phyloP scores from a whole-genome alignment of 2,113 vertebrate genomes.

The Nerophis ophidion region DNA sequence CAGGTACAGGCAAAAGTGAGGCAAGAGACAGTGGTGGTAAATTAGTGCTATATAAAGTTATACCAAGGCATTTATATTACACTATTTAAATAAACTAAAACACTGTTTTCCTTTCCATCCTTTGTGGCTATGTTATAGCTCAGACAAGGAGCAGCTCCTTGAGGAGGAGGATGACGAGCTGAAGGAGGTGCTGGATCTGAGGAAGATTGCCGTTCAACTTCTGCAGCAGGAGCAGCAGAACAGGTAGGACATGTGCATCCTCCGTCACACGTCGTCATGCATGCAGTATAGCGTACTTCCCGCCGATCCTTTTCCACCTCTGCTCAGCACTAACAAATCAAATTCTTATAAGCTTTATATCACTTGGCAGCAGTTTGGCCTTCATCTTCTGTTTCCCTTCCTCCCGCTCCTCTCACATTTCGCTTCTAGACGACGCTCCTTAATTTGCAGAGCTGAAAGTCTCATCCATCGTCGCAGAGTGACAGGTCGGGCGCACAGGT shows the following conservation, averaged over 20 bases:
- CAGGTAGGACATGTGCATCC: conserved; percentile 68
- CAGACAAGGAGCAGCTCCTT: conserved; percentile 80
- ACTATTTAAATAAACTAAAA: not conserved
- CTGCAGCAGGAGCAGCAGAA: conserved; percentile 94
- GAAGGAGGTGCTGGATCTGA: conserved; percentile 91
- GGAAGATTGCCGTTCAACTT: conserved; percentile 92
- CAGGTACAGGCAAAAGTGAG: too few relatives aligned
- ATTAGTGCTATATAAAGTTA: not conserved
- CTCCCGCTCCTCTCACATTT: conserved; percentile 47
- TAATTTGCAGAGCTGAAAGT: conserved; percentile 92
- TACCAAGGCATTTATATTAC: not conserved
- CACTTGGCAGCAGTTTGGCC: not conserved
- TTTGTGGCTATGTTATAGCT: conserved; percentile 52
- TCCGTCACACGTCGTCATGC: not conserved
- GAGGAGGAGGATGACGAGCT: conserved; percentile 87
- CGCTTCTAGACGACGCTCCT: conserved; percentile 80
- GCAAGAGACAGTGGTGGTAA: too few relatives aligned
- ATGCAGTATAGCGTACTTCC: not conserved
- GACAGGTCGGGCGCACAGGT: conserved; percentile 86
- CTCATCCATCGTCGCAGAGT: conserved; percentile 88
- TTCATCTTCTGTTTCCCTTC: conserved; percentile 18
- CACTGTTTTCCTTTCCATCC: not conserved
- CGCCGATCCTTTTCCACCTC: conserved; percentile 12
- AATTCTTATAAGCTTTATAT: conserved; percentile 7
- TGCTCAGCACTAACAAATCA: conserved; percentile 34